Evolutionary conservation across 2,888 invertebrate species (phyloP).

Genomic region (Trypoxylon attenuatum): DNA sequence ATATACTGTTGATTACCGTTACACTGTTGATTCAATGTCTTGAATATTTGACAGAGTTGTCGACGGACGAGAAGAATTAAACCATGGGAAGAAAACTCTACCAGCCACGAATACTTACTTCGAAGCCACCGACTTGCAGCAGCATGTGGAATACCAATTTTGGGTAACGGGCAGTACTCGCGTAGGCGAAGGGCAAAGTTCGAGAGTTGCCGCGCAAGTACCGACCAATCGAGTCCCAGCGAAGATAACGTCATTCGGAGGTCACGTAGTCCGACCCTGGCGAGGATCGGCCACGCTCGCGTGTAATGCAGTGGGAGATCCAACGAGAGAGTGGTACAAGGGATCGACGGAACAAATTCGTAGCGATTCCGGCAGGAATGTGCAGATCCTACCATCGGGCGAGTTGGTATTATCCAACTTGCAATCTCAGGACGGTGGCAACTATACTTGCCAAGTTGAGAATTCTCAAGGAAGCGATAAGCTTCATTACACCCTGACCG

Average conservation of each 20-base stretch:
- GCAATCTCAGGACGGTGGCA: slow-evolving; percentile 81
- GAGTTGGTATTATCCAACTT: slow-evolving; percentile 81
- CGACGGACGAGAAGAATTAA: slow-evolving; percentile 82
- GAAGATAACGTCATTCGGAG: slow-evolving; percentile 83
- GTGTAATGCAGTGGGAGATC: slow-evolving; percentile 82
- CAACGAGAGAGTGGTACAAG: slow-evolving; percentile 80
- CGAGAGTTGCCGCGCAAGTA: slow-evolving; percentile 81
- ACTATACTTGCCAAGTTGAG: slow-evolving; percentile 84
- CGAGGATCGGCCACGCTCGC: slow-evolving; percentile 80
- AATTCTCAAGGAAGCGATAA: slow-evolving; percentile 83
- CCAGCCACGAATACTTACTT: slow-evolving; percentile 80
- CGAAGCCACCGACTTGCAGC: slow-evolving; percentile 82
- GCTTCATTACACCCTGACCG: slow-evolving; percentile 80
- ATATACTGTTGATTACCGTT: no score
- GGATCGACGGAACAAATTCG: slow-evolving; percentile 77
- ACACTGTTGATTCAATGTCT: no score
- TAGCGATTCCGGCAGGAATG: slow-evolving; percentile 78
- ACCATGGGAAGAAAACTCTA: slow-evolving; percentile 81
- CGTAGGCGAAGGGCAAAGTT: slow-evolving; percentile 86
- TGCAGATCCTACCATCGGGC: slow-evolving; percentile 80
- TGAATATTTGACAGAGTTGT: slow-evolving; percentile 75
- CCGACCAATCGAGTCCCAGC: slow-evolving; percentile 82
- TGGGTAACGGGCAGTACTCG: slow-evolving; percentile 87
- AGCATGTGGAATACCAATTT: slow-evolving; percentile 85
- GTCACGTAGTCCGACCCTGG: slow-evolving; percentile 81